These are phyloP conservation scores for Hemiprocne comata DNA, from an alignment of 2,113 vertebrate species.

Conservation along the genomic window DNA sequence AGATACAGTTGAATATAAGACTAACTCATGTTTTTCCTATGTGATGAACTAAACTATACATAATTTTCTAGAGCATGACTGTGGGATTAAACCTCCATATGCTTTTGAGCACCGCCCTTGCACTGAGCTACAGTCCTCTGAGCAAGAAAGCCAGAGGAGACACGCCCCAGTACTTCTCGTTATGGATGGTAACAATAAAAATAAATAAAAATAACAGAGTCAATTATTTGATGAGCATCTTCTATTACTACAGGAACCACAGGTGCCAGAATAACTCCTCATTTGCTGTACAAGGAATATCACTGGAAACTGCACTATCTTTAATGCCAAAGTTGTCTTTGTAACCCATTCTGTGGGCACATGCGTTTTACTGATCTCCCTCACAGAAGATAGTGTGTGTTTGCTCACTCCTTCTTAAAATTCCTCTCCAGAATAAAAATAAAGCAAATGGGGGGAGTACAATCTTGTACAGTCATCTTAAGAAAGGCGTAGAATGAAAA, in stretches of 20 bases:
- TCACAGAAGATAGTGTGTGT: fast-evolving
- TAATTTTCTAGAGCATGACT: neutral
- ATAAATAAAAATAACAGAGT: neutral
- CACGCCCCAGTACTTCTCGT: fast-evolving
- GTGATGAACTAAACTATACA: neutral
- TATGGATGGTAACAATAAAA: neutral
- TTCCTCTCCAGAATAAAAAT: neutral
- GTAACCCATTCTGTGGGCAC: neutral
- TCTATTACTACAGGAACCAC: neutral
- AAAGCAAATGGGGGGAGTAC: fast-evolving
- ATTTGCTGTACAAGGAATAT: neutral
- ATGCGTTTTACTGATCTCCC: neutral
- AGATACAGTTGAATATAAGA: neutral
- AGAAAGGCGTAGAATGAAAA: neutral
- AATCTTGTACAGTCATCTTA: neutral
- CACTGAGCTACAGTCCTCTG: neutral
- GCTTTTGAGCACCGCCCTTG: neutral
- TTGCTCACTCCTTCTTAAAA: neutral
- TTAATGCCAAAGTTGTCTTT: neutral
- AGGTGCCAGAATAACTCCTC: neutral
- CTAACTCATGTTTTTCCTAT: neutral
- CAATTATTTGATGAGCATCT: neutral
- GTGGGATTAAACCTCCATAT: neutral
- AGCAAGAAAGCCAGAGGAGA: neutral
- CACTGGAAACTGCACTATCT: neutral